Percentiles rank a stretch among this genome's conserved stretches.
phyloP scores from a whole-genome alignment of 2,113 vertebrate species.

The Saccopteryx bilineata region DNA sequence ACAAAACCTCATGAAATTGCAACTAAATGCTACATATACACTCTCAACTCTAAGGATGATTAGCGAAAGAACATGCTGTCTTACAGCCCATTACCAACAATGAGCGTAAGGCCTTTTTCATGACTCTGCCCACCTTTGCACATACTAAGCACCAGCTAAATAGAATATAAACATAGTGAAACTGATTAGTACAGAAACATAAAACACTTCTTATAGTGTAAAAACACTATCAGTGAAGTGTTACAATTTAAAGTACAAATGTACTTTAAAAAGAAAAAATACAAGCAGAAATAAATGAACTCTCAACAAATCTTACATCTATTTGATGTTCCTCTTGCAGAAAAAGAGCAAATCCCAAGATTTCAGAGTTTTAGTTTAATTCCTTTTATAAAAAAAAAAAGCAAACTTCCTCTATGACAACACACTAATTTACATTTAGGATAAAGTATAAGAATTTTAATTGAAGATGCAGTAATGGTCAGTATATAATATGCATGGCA shows the following conservation, averaged over 20 bases:
- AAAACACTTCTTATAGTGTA: neutral
- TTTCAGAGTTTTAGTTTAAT: neutral
- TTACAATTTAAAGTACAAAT: neutral
- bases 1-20: slow-evolving; percentile 56
- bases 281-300: slow-evolving; percentile 45
- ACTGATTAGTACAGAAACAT: neutral
- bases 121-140: neutral
- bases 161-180: slow-evolving; percentile 19
- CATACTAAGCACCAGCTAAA: slow-evolving; percentile 33
- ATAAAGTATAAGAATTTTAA: neutral
- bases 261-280: neutral
- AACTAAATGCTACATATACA: neutral
- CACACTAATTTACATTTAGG: neutral
- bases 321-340: neutral
- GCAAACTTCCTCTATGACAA: neutral
- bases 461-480: neutral
- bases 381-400: neutral
- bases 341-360: slow-evolving; percentile 13
- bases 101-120: neutral
- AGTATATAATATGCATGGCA: neutral
- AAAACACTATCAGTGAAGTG: neutral
- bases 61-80: neutral
- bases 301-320: slow-evolving; percentile 19
- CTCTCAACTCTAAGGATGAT: slow-evolving; percentile 2
- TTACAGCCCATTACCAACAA: neutral